Evolutionary conservation across 2,113 vertebrate genomes (phyloP).

Genomic region (Coracopsis vasa): DNA sequence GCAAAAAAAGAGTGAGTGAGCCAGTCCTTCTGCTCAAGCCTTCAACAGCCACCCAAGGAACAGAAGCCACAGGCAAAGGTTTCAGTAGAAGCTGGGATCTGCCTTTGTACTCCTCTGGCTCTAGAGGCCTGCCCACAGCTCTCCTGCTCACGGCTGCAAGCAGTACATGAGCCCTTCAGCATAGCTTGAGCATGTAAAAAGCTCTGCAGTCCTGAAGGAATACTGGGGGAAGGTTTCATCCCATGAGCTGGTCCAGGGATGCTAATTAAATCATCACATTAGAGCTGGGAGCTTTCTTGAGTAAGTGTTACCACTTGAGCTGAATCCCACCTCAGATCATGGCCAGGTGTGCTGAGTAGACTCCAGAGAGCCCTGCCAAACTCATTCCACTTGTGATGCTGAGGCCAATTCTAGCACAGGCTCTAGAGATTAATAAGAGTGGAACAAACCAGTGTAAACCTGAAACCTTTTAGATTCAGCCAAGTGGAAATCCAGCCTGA

Average conservation of each 20-base stretch:
- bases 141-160: neutral
- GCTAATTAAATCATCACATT: constrained; percentile 61
- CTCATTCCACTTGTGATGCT: constrained; percentile 52
- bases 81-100: neutral
- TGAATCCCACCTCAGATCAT: neutral
- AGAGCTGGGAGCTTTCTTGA: constrained; percentile 36
- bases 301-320: constrained; percentile 42
- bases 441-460: constrained; percentile 25
- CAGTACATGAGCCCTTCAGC: neutral
- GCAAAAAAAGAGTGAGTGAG: neutral
- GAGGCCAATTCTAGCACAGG: neutral
- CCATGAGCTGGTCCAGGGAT: constrained; percentile 12
- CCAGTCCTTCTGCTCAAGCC: neutral
- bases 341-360: constrained; percentile 15
- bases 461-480: constrained; percentile 42
- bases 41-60: neutral
- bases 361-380: constrained; percentile 44
- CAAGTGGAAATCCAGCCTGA: constrained; percentile 54
- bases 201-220: neutral
- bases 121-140: neutral
- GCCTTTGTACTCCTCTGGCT: neutral
- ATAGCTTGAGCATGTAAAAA: neutral
- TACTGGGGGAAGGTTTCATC: neutral
- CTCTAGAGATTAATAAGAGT: constrained; percentile 30
- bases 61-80: neutral